Evolutionary conservation across 2,113 vertebrate species (phyloP).

Genomic region (Leucosticte australis): DNA sequence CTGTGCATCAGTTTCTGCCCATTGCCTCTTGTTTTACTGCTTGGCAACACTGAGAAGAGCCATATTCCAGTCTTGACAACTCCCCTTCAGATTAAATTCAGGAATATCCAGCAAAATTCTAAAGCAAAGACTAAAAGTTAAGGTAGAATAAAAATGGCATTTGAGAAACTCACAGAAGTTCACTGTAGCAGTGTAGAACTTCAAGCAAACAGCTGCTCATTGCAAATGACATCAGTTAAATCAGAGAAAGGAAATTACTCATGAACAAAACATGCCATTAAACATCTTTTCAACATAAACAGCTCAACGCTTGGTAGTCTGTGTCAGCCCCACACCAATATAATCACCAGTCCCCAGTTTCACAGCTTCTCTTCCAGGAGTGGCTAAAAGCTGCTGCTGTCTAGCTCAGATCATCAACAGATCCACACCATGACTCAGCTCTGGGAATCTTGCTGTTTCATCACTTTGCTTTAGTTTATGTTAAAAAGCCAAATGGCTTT

Average conservation of each 20-base stretch:
- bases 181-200: neutral
- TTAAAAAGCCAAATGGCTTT: neutral
- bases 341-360: neutral
- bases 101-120: neutral
- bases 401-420: neutral
- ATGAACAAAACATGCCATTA: neutral
- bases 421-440: neutral
- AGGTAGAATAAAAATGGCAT: neutral
- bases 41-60: neutral
- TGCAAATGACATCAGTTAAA: neutral
- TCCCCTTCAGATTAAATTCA: neutral
- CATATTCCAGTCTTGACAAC: neutral
- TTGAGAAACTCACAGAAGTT: neutral
- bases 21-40: neutral
- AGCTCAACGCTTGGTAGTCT: accelerated
- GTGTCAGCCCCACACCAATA: neutral
- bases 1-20: neutral
- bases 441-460: neutral
- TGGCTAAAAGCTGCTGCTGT: neutral
- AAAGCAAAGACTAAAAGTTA: neutral
- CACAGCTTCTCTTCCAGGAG: neutral
- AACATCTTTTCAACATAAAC: neutral
- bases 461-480: neutral
- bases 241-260: neutral
- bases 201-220: neutral